These are phyloP conservation scores for Babylonia areolata DNA, from an alignment of 1,140 invertebrate species.

Conservation along the genomic window DNA sequence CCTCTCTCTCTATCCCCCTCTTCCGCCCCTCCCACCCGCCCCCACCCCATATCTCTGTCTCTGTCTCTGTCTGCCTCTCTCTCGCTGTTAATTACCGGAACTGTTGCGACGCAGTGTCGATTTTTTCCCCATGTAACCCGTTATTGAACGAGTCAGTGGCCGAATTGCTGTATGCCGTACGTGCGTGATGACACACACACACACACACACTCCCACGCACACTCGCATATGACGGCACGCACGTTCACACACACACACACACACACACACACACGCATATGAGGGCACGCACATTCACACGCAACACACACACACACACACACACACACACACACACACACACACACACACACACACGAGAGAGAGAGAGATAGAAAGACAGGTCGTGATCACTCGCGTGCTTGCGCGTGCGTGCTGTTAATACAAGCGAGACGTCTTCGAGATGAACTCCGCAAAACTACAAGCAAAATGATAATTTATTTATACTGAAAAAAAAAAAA, in stretches of 20 bases:
- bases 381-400: background rate
- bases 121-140: background rate
- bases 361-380: no score
- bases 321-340: background rate
- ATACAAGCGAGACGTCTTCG: no score
- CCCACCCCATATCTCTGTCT: background rate
- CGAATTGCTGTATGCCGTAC: no score
- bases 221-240: slow-evolving; percentile 8
- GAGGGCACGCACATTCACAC: background rate
- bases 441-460: no score
- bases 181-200: background rate
- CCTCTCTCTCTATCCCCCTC: background rate
- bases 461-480: no score
- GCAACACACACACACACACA: background rate
- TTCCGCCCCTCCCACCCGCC: background rate
- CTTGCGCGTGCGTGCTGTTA: background rate
- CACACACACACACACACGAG: background rate
- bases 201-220: slow-evolving; percentile 15
- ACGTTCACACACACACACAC: slow-evolving; percentile 21
- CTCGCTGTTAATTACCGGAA: background rate
- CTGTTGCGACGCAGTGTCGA: background rate
- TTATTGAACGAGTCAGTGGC: no score
- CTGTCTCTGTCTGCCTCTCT: background rate
- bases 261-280: background rate
- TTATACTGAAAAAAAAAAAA: no score